Base-by-base conservation (phyloP, 2,797 vertebrate genomes). In the Chromis chromis region DNA sequence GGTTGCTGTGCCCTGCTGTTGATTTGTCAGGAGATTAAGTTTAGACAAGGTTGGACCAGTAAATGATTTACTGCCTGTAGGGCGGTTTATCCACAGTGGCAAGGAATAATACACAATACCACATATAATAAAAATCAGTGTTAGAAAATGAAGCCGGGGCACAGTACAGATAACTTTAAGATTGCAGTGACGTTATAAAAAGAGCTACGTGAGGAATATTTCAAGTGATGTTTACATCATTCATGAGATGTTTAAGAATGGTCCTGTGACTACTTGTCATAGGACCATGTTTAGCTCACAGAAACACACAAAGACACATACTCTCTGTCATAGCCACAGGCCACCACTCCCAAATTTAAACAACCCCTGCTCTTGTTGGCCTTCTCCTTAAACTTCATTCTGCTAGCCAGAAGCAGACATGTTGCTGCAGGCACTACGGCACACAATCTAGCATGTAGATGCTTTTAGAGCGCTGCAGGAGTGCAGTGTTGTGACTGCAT, bases 271-370 rank as follows among this genome's bases (percentile, higher is more conserved):
- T 27, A 22, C 55, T 28, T 33, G 65, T 85, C 84, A 70, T 61
- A 77, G 54, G 76, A 72, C 27, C 33, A 9, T 72, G 65, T 85
- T 80, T 78, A 74, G 44, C 49, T 73, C 74, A 24, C 53, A 65
- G 48, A 42, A 53, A 56, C 70, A 76, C 68, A 81, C 71, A 70
- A 31, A 68, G 50, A 72, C 70, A 55, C 52, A 60, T 40, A 60
- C 49, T 46, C 42, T 73, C 53, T 60, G 58, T 61, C 77, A 24
- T 40, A 48, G 81, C 90, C 90, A 71, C 16, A 25, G 85, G 93
- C 65, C 71, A 86, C 88, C 91, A 86, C 92, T 88, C 92, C 91
- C 86, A 57, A 56, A 64, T 65, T 81, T 74, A 83, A 83, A 84
- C 67, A 85, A 58, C 74, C 67, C 39, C 49, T 54, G 48, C 60